Base-by-base conservation (phyloP, 2,113 vertebrate species). In the Sorex araneus region DNA sequence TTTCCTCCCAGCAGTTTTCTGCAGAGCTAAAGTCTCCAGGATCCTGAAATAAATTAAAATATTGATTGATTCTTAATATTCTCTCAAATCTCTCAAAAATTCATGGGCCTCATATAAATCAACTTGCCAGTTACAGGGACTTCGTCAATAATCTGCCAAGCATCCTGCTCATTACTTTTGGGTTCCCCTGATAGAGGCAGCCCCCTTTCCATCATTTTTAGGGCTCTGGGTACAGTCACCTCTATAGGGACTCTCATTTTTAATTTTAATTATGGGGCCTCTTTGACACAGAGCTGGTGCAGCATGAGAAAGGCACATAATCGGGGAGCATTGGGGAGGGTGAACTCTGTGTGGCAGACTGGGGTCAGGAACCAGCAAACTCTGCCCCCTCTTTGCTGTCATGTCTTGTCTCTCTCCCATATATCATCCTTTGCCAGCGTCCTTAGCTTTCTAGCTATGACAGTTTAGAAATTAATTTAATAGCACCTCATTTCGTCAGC, bases 31-130 rank as follows among this genome's bases (percentile, higher is more conserved):
- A 95, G 85, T 32, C 87, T 93, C 86, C 15, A 78, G 32, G 32
- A 83, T 43, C 63, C 81, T 19, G 64, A 97, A 87, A 96, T 96
- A 97, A 96, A 96, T 96, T 81, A 95, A 94, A 97, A 90, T 96
- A 96, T 90, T 94, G 92, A 92, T 97, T 96, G 32, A 96, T 93
- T 87, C 73, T 96, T 96, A 94, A 83, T 97, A 96, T 96, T 96
- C 94, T 96, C 83, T 85, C 81, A 84, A 96, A 96, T 96, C 95
- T 97, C 93, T 92, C 85, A 77, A 93, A 93, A 96, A 92, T 96
- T 82, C 96, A 80, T 90, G 71, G 50, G 67, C 92, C 87, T 97
- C 92, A 54, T 83, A 88, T 96, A 95, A 95, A 96, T 97, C 95
- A 95, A 2, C 96, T 82, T 95, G 87, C 84, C 25, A 80, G 83